Evolutionary conservation across 2,888 invertebrate species (phyloP).

Genomic region (Micoletzkya japonica): DNA sequence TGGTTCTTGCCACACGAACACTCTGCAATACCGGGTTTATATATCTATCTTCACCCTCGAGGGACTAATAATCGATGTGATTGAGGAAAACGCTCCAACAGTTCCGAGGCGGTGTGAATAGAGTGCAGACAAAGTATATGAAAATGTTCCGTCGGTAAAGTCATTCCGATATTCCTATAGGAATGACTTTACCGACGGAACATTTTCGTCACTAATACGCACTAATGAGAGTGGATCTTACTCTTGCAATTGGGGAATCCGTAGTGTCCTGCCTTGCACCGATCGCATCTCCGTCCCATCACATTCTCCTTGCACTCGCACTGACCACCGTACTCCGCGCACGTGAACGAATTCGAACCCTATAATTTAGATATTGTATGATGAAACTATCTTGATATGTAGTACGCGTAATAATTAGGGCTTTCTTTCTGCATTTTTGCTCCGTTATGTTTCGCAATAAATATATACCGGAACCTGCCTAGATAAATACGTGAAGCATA

Average conservation of each 20-base stretch:
- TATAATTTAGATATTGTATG: not conserved
- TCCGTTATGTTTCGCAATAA: too few species aligned
- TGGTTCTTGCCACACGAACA: conserved; percentile 77
- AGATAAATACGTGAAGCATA: too few species aligned
- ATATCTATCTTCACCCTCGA: not conserved
- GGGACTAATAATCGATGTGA: not conserved
- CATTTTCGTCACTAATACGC: not conserved
- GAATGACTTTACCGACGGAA: too few species aligned
- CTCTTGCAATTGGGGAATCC: conserved; percentile 86
- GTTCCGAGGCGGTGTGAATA: too few species aligned
- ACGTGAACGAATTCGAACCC: conserved; percentile 82
- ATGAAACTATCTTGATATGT: not conserved
- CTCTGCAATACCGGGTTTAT: too few species aligned
- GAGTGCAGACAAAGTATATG: too few species aligned
- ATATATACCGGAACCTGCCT: not conserved
- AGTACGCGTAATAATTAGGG: not conserved
- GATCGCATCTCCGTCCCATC: conserved; percentile 82
- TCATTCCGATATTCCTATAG: too few species aligned
- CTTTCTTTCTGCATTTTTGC: not conserved
- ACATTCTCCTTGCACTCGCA: conserved; percentile 89
- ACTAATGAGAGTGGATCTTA: conserved; percentile 44
- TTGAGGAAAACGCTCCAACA: too few species aligned
- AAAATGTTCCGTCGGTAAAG: too few species aligned
- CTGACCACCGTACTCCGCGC: conserved; percentile 91
- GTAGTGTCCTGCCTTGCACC: conserved; percentile 85